Percentiles rank a stretch among this genome's conserved stretches.
These are phyloP conservation scores for Zapus hudsonius DNA, from an alignment of 2,113 vertebrate species.

Conservation along the genomic window DNA sequence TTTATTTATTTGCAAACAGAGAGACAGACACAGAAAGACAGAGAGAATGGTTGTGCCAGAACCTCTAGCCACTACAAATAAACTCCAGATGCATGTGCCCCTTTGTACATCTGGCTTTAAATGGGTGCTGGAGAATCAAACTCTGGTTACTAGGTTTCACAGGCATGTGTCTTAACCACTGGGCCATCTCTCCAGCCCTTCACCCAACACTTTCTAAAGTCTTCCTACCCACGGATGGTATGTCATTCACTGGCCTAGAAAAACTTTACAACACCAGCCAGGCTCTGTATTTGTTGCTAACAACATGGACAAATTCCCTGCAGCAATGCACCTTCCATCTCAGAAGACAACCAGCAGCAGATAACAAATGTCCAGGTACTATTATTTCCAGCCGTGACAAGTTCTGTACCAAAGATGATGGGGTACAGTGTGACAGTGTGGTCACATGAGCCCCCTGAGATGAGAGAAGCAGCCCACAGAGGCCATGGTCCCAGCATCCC, in stretches of 20 bases:
- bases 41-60: too few relatives aligned
- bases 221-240: not conserved
- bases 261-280: not conserved
- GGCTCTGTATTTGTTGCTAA: not conserved
- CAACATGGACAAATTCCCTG: not conserved
- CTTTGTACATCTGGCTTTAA: too few relatives aligned
- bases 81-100: too few relatives aligned
- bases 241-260: not conserved
- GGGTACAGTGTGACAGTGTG: not conserved
- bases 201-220: not conserved
- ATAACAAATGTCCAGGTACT: fast-evolving
- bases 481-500: not conserved
- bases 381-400: not conserved
- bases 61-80: too few relatives aligned
- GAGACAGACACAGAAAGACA: too few relatives aligned
- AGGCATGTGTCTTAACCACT: too few relatives aligned
- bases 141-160: too few relatives aligned
- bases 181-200: too few relatives aligned
- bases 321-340: not conserved
- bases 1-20: too few relatives aligned
- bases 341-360: not conserved
- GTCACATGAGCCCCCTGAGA: not conserved
- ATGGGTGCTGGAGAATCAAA: too few relatives aligned
- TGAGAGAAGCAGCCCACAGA: not conserved
- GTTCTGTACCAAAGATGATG: not conserved